phyloP scores from a whole-genome alignment of 2,113 vertebrate species.

The Upupa epops region DNA sequence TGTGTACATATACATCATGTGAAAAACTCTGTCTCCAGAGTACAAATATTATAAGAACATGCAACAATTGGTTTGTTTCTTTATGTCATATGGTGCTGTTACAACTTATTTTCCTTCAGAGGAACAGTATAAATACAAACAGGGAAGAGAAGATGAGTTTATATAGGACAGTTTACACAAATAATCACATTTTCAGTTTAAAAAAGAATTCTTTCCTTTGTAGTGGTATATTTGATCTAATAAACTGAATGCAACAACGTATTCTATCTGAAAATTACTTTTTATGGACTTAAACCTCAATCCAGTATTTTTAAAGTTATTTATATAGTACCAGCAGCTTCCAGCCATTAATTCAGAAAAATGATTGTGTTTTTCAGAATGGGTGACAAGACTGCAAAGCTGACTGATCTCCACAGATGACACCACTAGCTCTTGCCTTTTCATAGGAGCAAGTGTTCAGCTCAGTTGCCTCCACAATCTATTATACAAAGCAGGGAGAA shows the following conservation, averaged over 20 bases:
- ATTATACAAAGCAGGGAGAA: background rate
- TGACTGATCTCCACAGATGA: background rate
- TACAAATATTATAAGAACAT: background rate
- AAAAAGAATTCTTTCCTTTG: background rate
- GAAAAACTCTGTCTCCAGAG: background rate
- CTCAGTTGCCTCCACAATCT: background rate
- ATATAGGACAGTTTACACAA: background rate
- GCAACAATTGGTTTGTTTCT: fast-evolving
- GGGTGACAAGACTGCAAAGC: background rate
- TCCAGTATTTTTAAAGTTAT: background rate
- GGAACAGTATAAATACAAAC: background rate
- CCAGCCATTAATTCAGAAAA: background rate
- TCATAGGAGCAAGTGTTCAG: background rate
- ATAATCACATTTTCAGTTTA: background rate
- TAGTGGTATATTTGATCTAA: background rate
- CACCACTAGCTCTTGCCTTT: background rate
- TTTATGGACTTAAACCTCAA: background rate
- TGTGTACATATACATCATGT: background rate
- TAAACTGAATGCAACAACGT: background rate
- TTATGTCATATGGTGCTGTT: background rate
- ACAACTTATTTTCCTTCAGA: background rate
- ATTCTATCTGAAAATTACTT: background rate
- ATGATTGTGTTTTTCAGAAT: background rate
- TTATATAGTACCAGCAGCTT: background rate
- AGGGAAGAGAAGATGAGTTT: background rate